Evolutionary conservation across 2,888 invertebrate species (phyloP).

Genomic region (Philonicus albiceps): DNA sequence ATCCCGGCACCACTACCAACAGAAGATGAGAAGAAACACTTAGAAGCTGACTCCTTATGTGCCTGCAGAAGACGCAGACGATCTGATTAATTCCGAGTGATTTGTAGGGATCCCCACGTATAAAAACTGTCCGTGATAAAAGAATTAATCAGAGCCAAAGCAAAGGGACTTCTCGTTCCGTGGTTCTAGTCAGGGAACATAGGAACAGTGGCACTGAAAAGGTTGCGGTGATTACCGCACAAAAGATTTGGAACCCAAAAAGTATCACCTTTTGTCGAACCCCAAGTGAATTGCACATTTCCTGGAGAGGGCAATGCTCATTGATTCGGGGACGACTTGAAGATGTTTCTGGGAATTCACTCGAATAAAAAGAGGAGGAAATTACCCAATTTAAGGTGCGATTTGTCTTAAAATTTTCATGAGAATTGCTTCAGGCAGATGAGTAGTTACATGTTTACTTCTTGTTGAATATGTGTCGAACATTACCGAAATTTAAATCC

Average conservation of each 20-base stretch:
- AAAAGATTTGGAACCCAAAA: not conserved
- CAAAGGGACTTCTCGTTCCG: not conserved
- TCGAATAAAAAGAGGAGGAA: not conserved
- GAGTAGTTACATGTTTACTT: not conserved
- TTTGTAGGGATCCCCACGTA: conserved; percentile 4
- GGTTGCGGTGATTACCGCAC: not conserved
- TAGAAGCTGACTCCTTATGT: not conserved
- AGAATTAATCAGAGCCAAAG: not conserved
- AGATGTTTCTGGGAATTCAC: not conserved
- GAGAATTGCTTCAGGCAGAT: not conserved
- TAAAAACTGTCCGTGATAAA: conserved; percentile 28
- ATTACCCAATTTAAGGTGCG: not conserved
- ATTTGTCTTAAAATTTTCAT: not conserved
- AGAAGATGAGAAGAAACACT: not conserved
- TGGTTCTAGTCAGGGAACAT: too few relatives aligned
- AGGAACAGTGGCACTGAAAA: not conserved
- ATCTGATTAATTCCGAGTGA: conserved; percentile 35
- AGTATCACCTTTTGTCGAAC: conserved; percentile 12
- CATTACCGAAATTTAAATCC: not conserved
- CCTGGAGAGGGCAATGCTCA: not conserved
- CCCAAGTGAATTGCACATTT: conserved; percentile 20
- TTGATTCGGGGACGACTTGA: not conserved
- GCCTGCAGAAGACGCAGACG: not conserved
- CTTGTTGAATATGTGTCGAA: not conserved
- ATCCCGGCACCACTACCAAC: not conserved